These are phyloP conservation scores for Herminia tarsipennalis DNA, from an alignment of 2,888 invertebrate species.

Conservation along the genomic window DNA sequence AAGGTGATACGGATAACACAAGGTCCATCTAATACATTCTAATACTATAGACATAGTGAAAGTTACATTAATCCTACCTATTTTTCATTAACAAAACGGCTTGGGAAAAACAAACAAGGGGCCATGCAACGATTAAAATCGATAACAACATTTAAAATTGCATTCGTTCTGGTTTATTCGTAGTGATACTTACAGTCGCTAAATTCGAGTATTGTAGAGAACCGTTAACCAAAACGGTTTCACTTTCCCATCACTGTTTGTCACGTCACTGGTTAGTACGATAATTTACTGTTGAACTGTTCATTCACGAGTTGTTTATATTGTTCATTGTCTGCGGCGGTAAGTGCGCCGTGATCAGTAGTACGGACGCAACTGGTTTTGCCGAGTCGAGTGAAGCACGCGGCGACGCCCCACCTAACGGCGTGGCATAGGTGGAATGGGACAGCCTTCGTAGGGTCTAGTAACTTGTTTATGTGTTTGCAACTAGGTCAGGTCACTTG, in stretches of 20 bases:
- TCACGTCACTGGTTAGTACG: slow-evolving; percentile 49
- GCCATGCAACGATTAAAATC: not conserved
- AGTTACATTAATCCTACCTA: slow-evolving; percentile 48
- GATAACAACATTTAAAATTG: slow-evolving; percentile 1
- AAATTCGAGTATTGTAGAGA: slow-evolving; percentile 29
- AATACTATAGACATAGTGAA: slow-evolving; percentile 67
- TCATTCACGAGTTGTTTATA: slow-evolving; percentile 55
- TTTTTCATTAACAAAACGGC: slow-evolving; percentile 19
- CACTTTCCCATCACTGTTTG: slow-evolving; percentile 76
- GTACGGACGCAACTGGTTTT: slow-evolving; percentile 67
- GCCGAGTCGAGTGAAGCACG: slow-evolving; percentile 39
- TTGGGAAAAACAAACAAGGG: too few species aligned
- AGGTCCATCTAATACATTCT: slow-evolving; percentile 76
- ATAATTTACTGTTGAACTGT: slow-evolving; percentile 44
- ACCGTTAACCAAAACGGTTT: slow-evolving; percentile 53
- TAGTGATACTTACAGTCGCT: slow-evolving; percentile 36
- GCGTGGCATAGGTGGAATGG: slow-evolving; percentile 39
- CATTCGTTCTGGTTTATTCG: slow-evolving; percentile 5
- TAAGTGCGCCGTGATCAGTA: slow-evolving; percentile 51
- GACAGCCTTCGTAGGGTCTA: slow-evolving; percentile 58
- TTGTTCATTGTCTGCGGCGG: slow-evolving; percentile 31
- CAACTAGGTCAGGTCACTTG: slow-evolving; percentile 56
- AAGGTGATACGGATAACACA: slow-evolving; percentile 69
- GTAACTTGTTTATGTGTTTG: slow-evolving; percentile 43
- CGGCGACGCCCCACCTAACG: slow-evolving; percentile 62